Evolutionary conservation across 1,140 invertebrate species (phyloP), one percentile per base, ranked within the genome.

Genomic region (Pseudomyrmex concolor): DNA sequence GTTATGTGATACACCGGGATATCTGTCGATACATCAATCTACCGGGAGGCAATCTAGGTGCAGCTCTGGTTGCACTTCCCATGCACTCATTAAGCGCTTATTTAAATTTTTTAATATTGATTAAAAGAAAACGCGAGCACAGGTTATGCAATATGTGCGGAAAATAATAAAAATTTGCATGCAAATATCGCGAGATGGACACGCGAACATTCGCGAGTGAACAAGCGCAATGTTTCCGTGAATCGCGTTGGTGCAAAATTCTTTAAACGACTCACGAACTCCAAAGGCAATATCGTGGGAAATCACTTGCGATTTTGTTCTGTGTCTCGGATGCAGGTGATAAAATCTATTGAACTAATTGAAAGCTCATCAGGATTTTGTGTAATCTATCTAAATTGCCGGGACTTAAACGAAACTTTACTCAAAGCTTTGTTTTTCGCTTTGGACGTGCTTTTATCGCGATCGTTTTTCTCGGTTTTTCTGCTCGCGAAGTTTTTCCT

Each of bases 291-390:
- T 34, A 74, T 63, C 15, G 45, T 9, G 12, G n/a, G 12, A n/a
- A 64, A 43, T 66, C 19, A 7, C 34, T 22, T 51, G n/a, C 8
- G 57, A n/a, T 45, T 19, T 43, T 13, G 13, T 34, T 34, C 0
- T 8, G 19, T 50, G n/a, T 34, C 59, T 10, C n/a, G 64, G 50
- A 59, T 59, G 19, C 15, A 43, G 50, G 43, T 59, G 48, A 71
- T 50, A 59, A 80, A 80, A 80, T 3, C 22, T 7, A 8, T 15
- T 13, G 9, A 64, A 17, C 43, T 71, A 80, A 80, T 78, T 80
- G 54, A 80, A 80, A 80, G 62, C 63, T 77, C 50, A 55, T 77
- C 17, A 67, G 45, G 19, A 4, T 54, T 78, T 78, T 12, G 7
- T 34, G 60, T 76, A 54, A 76, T 64, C 60, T 60, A 8, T 10